A percentile compares a stretch with the other conserved stretches of the same genome.
phyloP scores from a whole-genome alignment of 2,797 vertebrate genomes.

The Miichthys miiuy region DNA sequence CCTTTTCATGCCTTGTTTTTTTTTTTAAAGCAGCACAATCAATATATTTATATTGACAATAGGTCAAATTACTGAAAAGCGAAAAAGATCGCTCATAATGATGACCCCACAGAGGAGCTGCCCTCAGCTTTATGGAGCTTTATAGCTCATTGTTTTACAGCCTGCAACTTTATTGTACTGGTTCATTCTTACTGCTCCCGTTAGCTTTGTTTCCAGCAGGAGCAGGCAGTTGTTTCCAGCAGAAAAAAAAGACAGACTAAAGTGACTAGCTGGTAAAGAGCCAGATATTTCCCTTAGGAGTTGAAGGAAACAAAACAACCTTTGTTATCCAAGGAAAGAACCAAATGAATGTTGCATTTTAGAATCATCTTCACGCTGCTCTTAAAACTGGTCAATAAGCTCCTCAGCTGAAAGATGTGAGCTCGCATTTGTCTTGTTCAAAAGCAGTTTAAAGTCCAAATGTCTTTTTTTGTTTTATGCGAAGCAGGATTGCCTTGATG shows the following conservation, averaged over 20 bases:
- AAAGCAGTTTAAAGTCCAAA: slow-evolving; percentile 2
- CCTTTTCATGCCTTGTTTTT: not conserved
- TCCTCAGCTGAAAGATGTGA: not conserved
- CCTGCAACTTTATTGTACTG: not conserved
- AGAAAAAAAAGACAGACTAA: not conserved
- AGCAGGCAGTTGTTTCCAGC: not conserved
- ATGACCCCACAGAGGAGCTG: not conserved
- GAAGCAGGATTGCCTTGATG: slow-evolving; percentile 6
- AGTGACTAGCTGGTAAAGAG: not conserved
- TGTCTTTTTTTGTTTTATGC: not conserved
- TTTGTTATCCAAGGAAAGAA: not conserved
- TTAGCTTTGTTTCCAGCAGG: not conserved
- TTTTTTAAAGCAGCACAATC: not conserved
- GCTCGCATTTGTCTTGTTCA: not conserved
- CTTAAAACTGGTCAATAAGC: not conserved
- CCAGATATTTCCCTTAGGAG: not conserved
- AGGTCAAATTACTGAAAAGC: slow-evolving; percentile 6
- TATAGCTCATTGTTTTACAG: not conserved
- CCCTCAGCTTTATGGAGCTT: not conserved
- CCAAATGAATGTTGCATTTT: not conserved
- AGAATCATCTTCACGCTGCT: not conserved
- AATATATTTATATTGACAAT: slow-evolving; percentile 18
- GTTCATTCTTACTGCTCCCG: not conserved
- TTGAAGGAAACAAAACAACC: not conserved
- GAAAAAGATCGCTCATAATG: not conserved